These are phyloP conservation scores for Zeus faber DNA, from an alignment of 2,113 vertebrate genomes.

Conservation along the genomic window DNA sequence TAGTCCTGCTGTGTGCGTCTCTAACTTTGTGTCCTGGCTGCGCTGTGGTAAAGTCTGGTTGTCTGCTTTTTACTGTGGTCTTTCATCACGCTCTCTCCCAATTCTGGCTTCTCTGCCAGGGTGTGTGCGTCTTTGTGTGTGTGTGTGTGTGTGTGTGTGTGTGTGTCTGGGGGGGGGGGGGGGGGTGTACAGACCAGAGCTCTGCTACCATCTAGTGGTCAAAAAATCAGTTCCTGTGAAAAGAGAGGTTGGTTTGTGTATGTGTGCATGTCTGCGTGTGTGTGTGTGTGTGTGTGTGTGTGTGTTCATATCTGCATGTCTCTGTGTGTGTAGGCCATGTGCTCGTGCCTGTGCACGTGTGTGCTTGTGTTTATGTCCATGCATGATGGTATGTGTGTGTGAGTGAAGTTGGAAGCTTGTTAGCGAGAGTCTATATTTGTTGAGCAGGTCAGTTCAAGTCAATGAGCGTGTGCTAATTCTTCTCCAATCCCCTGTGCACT, in stretches of 20 bases:
- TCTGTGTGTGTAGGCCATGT: not conserved
- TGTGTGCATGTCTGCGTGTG: constrained; percentile 9
- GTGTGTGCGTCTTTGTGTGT: constrained; percentile 16
- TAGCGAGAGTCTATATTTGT: constrained; percentile 38
- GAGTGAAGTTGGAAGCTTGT: constrained; percentile 21
- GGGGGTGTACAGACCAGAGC: constrained; percentile 36
- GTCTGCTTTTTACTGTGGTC: constrained; percentile 64
- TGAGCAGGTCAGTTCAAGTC: constrained; percentile 48
- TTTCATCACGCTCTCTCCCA: constrained; percentile 67
- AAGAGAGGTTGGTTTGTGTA: no score
- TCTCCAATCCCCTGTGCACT: constrained; percentile 22
- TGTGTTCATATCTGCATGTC: not conserved
- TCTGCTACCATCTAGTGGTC: constrained; percentile 67
- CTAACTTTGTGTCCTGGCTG: constrained; percentile 46
- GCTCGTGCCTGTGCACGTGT: no score
- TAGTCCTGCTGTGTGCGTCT: constrained; percentile 38
- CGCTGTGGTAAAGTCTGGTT: constrained; percentile 61
- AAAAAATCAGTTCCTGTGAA: not conserved
- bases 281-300: constrained; percentile 5
- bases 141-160: not conserved
- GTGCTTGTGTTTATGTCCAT: constrained; percentile 11
- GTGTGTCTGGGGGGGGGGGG: constrained; percentile 2
- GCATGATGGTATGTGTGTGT: constrained; percentile 1
- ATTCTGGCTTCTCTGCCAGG: constrained; percentile 39
- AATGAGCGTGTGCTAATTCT: constrained; percentile 44